A percentile compares a stretch with the other conserved stretches of the same genome.
Evolutionary conservation across 2,113 vertebrate species (phyloP).

Genomic region (Gallinago undulata): DNA sequence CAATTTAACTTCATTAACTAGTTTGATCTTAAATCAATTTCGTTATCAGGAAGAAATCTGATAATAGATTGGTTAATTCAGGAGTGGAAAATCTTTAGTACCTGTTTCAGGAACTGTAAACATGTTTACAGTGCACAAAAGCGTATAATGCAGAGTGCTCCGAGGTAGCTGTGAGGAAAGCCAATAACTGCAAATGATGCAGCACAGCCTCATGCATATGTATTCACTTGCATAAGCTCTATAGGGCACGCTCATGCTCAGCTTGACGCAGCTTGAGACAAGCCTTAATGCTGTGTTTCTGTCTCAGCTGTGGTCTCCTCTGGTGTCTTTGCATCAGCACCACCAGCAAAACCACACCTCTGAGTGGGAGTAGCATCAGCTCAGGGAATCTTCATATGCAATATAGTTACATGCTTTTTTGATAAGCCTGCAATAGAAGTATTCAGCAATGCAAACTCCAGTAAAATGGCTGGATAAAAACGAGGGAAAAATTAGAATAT

Average conservation of each 20-base stretch:
- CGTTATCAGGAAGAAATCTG: neutral
- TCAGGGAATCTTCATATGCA: neutral
- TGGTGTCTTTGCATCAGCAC: neutral
- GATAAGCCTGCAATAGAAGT: neutral
- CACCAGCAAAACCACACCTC: neutral
- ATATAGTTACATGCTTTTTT: neutral
- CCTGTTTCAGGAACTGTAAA: neutral
- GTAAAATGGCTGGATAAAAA: neutral
- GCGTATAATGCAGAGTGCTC: neutral
- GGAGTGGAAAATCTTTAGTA: neutral
- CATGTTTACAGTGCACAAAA: neutral
- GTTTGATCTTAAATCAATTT: neutral
- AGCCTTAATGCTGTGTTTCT: neutral
- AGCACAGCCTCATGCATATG: neutral
- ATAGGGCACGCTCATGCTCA: rapidly evolving
- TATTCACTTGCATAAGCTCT: neutral
- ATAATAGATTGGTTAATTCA: neutral
- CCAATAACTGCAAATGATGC: neutral
- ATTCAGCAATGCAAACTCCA: neutral
- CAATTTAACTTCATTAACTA: neutral
- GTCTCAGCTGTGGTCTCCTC: neutral
- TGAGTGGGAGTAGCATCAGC: neutral
- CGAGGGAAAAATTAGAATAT: neutral
- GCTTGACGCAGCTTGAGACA: neutral
- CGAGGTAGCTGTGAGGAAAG: neutral